Evolutionary conservation across 1,140 invertebrate genomes (phyloP), one percentile per base, ranked within the genome.

Genomic region (Orius insidiosus): DNA sequence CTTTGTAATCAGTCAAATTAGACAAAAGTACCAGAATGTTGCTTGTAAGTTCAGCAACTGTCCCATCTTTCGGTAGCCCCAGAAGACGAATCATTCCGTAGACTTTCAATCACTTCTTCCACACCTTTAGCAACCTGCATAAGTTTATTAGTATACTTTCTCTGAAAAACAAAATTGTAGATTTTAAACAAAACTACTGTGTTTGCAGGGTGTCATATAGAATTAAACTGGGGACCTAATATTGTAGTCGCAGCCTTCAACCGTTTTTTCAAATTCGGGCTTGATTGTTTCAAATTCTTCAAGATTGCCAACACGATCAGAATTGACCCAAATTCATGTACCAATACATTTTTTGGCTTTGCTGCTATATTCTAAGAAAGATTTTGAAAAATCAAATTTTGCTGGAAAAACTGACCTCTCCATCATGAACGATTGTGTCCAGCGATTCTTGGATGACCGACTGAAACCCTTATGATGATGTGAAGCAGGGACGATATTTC

Each of bases 21-120:
- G 89, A 84, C 36, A 87, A 66, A 64, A 90, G 85, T 50, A 88
- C 78, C 35, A 92, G 73, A 43, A 93, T 86, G 62, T 95, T 93
- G 42, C 82, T 88, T 2, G 90, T 93, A 36, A 93, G 67, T 64
- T 97, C 88, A 60, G 94, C 90, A 15, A 97, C 92, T 0, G 92
- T 97, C 47, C 92, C 93, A 70, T 97, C 93, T 62, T 80, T 84
- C 0, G 93, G 88, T 56, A 93, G 72, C 52, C 78, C n/a, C 76
- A 4, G 79, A 75, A 31, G 83, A 80, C 8, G 75, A 74, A 60
- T 95, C 89, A 49, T 75, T 77, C 56, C 85, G 73, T 38, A 96
- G 77, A 54, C 78, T 86, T 56, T 94, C 88, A 41, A 89, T 76
- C 61, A 95, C 95, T 56, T 93, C 87, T 62, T 96, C 90, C 50